Conservation (phyloP, 1,140 invertebrate species). For the Andricus grossulariae region DNA sequence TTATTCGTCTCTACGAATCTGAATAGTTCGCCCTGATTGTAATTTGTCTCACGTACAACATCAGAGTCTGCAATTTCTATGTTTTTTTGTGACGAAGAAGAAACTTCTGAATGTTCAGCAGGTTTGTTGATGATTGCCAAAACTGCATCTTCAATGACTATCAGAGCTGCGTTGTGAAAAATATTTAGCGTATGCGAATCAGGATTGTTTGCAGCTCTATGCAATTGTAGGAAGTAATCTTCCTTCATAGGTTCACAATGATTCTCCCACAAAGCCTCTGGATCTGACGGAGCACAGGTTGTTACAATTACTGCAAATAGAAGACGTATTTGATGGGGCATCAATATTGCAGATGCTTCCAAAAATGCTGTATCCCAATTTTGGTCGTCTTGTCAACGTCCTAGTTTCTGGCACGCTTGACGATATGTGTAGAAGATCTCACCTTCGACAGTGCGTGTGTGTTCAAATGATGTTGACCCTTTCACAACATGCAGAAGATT, state of each 20-base stretch:
- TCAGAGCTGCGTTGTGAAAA: conserved; percentile 36
- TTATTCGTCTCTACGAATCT: too few relatives aligned
- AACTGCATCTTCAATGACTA: conserved; percentile 44
- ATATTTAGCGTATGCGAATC: too few relatives aligned
- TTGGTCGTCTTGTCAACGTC: conserved; percentile 65
- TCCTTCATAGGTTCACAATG: conserved; percentile 56
- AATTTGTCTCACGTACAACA: too few relatives aligned
- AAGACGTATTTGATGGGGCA: conserved; percentile 67
- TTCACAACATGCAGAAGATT: conserved; percentile 73
- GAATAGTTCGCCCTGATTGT: too few relatives aligned
- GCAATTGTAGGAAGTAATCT: conserved; percentile 1
- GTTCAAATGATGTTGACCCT: conserved; percentile 72
- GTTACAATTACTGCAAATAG: conserved; percentile 69
- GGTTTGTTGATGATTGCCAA: conserved; percentile 39
- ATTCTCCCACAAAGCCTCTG: conserved; percentile 63
- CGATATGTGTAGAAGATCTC: conserved; percentile 63
- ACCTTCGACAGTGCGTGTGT: conserved; percentile 71
- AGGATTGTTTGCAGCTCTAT: too few relatives aligned
- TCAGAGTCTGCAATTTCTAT: too few relatives aligned
- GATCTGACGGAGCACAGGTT: conserved; percentile 66
- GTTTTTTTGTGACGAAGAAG: too few relatives aligned
- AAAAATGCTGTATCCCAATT: conserved; percentile 67
- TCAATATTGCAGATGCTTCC: conserved; percentile 56
- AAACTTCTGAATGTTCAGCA: too few relatives aligned
- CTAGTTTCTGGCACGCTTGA: conserved; percentile 65